Conservation (phyloP, 2,113 vertebrate genomes). For the Cyphomyrus discorhynchus region DNA sequence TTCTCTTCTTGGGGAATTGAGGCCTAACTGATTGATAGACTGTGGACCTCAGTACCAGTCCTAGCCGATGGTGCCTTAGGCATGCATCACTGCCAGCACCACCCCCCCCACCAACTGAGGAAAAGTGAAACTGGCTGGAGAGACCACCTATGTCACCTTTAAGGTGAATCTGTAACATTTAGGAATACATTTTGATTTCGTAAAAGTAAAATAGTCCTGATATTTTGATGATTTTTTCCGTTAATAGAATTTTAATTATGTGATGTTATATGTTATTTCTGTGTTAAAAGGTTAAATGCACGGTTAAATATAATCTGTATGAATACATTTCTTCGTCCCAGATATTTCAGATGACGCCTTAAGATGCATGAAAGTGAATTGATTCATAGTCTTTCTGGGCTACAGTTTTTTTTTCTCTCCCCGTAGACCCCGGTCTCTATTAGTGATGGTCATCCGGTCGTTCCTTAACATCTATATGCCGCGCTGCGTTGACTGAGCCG, state of each 20-base stretch:
- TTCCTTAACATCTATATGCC: constrained; percentile 15
- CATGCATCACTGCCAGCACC: too few relatives aligned
- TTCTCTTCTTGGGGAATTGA: not conserved
- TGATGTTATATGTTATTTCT: not conserved
- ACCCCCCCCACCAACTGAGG: too few relatives aligned
- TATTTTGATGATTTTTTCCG: not conserved
- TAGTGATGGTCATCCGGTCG: not conserved
- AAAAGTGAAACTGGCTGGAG: too few relatives aligned
- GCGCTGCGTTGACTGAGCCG: not conserved
- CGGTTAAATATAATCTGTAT: not conserved
- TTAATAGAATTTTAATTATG: not conserved
- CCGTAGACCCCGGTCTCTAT: not conserved
- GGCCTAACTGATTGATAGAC: not conserved
- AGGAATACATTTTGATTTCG: not conserved
- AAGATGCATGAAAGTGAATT: not conserved
- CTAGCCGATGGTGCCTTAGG: not conserved
- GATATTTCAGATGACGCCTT: not conserved
- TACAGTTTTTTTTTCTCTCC: not conserved
- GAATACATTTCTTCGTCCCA: not conserved
- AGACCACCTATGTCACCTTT: too few relatives aligned
- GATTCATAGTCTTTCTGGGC: not conserved
- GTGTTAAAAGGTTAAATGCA: not conserved
- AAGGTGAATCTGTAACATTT: not conserved
- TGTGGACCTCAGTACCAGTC: not conserved
- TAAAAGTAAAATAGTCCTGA: not conserved